Evolutionary conservation across 2,888 invertebrate genomes (phyloP), one percentile per base, ranked within the genome.

Genomic region (Leptarthrus brevirostris): DNA sequence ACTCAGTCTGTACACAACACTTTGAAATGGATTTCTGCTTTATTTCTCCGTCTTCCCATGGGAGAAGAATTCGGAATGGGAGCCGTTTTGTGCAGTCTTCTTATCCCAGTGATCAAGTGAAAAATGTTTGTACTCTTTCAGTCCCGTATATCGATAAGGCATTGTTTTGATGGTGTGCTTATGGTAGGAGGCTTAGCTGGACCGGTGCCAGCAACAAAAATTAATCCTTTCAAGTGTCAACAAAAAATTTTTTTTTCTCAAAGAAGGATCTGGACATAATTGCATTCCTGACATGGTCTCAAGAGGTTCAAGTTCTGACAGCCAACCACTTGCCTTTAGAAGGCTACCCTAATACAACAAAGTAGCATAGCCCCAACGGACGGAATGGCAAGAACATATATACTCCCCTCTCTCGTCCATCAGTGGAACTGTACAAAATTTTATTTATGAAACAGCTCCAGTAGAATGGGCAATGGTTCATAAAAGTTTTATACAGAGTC

Each of bases 211-310:
- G n/a, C 26, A n/a, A n/a, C 24, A 47, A 66, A 66, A 66, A 66
- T 66, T 66, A 66, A 66, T 66, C 64, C 64, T 66, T 66, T 40
- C 47, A 24, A 66, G 64, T 66, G 64, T 66, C 64, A 66, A 66
- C 64, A 66, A 66, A 66, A n/a, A 66, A 66, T 66, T 66, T 44
- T 66, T 66, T 24, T 47, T 66, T 66, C 16, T 18, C 26, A 44
- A 66, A 47, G 47, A 47, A 66, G 64, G 26, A 66, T 66, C 64
- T 66, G 47, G 64, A 66, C 64, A 66, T 66, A 66, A 66, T 66
- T 66, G 47, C 64, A 47, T 66, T 66, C 64, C 24, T 66, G 64
- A 66, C 47, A 66, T 47, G 64, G 64, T 47, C 64, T 44, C 64
- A 16, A 47, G 64, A 22, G 47, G 64, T 26, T 47, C 44, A 66